phyloP scores from a whole-genome alignment of 2,797 vertebrate species.

The Neomorphus geoffroyi region DNA sequence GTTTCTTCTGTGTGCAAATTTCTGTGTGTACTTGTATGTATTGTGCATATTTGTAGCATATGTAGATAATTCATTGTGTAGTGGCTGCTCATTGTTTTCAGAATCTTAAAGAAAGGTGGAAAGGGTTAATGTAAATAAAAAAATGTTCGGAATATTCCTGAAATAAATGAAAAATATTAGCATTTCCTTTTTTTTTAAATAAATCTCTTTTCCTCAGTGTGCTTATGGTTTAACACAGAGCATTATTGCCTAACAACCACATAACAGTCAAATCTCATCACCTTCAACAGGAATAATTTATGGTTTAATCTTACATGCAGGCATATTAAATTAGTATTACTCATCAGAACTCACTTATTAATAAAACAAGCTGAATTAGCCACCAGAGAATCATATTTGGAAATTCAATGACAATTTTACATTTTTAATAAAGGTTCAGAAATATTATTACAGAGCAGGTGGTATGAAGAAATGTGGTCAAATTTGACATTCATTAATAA shows the following conservation, averaged over 20 bases:
- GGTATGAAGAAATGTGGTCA: conserved; percentile 77
- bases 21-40: not conserved
- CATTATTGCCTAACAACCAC: conserved; percentile 58
- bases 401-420: conserved; percentile 85
- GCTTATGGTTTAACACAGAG: conserved; percentile 63
- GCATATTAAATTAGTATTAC: conserved; percentile 82
- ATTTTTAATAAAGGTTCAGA: conserved; percentile 84
- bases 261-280: conserved; percentile 72
- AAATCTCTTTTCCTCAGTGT: not conserved
- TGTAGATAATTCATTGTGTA: not conserved
- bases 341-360: conserved; percentile 82
- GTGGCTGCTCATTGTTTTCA: not conserved
- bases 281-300: conserved; percentile 83
- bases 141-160: not conserved
- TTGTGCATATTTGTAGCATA: not conserved
- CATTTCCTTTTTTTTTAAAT: not conserved
- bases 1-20: not conserved
- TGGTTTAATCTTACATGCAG: conserved; percentile 83
- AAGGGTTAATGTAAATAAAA: not conserved
- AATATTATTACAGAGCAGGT: conserved; percentile 79
- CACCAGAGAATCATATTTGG: conserved; percentile 80
- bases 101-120: not conserved
- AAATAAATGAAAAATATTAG: not conserved
- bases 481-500: conserved; percentile 87
- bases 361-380: conserved; percentile 85